Evolutionary conservation across 1,140 invertebrate genomes (phyloP), one percentile per base, ranked within the genome.

Genomic region (Parapsyche elsis): DNA sequence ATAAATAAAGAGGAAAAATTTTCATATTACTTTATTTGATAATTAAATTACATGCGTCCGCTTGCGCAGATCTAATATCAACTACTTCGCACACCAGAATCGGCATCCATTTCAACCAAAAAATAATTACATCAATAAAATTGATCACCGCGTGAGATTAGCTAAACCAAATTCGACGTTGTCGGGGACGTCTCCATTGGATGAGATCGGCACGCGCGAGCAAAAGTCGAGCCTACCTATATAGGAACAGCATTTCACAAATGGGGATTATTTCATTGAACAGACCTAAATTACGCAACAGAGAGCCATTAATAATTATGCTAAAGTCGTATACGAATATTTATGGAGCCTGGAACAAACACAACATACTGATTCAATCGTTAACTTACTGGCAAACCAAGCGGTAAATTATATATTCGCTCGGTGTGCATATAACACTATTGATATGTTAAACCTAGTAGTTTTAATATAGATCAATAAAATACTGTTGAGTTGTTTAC

Each of bases 371-470:
- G 57, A 21, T 67, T 67, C 26, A 53, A 12, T 12, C 10, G 12
- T 67, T 67, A 26, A 23, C 24, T 67, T 26, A 26, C 64, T 67
- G 7, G 57, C 16, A 16, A n/a, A 19, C 30, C 23, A 10, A 67
- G 12, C 64, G 59, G 59, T 10, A 61, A 61, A 23, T 61, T 23
- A 67, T 24, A 67, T 14, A 67, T 26, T 23, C 24, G 23, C 64
- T 9, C 44, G 16, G 46, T 53, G n/a, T 14, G 23, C 26, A 38
- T 10, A 57, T 77, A 21, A 76, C 23, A 14, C 75, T 77, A 77
- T 77, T 77, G 75, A 77, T 77, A 77, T 77, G 75, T 77, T 77
- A 64, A 61, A 64, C 26, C 75, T 77, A 77, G 26, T 16, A 19
- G 64, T 61, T 21, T 61, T 61, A 23, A 30, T 64, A 77, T n/a